Base-by-base conservation (phyloP, 2,797 vertebrate genomes). In the Mycteria americana region DNA sequence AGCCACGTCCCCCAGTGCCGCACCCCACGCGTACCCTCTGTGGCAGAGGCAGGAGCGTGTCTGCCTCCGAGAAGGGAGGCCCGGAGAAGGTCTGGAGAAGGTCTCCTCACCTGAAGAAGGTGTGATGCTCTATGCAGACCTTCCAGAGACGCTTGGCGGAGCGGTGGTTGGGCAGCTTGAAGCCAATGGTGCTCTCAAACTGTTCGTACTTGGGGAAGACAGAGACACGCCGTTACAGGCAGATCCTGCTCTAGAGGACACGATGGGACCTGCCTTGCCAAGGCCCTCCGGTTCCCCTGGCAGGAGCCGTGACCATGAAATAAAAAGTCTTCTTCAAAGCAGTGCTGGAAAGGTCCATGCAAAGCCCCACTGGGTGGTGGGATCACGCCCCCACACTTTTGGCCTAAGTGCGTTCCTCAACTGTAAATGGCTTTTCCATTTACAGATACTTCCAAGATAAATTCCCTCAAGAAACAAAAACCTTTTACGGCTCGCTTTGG, bases 61-160 rank as follows among this genome's bases (percentile, higher is more conserved):
- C 48, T 67, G 82, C 45, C 79, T 60, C n/a, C 0, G 0, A 68
- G 69, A 60, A 75, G 13, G 22, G 37, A 68, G 22, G 46, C 22
- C 37, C 39, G 60, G 46, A 65, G 57, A 30, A 31, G 60, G 41
- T 24, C 46, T 56, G 48, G 54, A 31, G 41, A 45, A 56, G 23
- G 25, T n/a, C 22, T 76, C 41, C 98, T 98, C 97, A 99, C 99
- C 99, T 99, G 98, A 99, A 99, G 97, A 99, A 99, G 3, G 99
- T 99, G 97, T 99, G 99, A 95, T 99, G 99, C 95, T 99, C 99
- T 9, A 99, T 99, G 99, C 99, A 99, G 98, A 99, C 99, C 96
- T 99, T 99, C 99, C 99, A 99, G 81, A 99, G 98, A 89, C 98
- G 98, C 98, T 99, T 99, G 84, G 99, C 99, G 3, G 99, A 99